Conservation (phyloP, 35 echinoderm and acorn worm genomes). For the Stichopus chloronotus region DNA sequence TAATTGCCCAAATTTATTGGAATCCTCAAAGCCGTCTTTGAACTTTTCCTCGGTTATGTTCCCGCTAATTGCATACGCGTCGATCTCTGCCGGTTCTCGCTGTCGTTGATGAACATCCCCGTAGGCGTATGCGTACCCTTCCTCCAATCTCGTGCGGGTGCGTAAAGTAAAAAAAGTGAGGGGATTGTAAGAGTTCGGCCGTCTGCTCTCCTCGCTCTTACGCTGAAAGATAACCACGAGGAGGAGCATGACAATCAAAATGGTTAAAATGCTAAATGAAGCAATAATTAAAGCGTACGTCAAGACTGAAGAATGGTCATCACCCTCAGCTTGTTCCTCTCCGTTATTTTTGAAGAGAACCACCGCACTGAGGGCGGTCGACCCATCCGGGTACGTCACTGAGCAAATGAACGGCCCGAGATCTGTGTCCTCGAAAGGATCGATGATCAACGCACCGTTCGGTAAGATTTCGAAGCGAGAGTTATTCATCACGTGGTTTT, state of each 20-base stretch:
- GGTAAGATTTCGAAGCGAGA: conserved; percentile 38
- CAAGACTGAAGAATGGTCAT: conserved; percentile 1
- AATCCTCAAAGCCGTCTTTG: not conserved
- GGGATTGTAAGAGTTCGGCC: conserved; percentile 37
- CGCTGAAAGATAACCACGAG: conserved; percentile 56
- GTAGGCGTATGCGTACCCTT: conserved; percentile 65
- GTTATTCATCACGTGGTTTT: not conserved
- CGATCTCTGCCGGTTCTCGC: conserved; percentile 22
- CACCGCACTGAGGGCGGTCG: conserved; percentile 52
- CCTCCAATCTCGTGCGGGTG: conserved; percentile 11
- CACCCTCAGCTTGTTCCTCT: not conserved
- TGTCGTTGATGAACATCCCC: conserved; percentile 50
- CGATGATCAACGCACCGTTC: conserved; percentile 55
- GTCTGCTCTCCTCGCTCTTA: conserved; percentile 29
- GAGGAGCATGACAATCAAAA: conserved; percentile 50
- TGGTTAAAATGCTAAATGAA: conserved; percentile 56
- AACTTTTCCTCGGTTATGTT: conserved; percentile 48
- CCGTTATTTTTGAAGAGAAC: not conserved
- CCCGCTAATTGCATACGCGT: conserved; percentile 60
- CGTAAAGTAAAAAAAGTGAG: conserved; percentile 14
- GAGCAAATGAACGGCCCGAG: conserved; percentile 65
- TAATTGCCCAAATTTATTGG: not conserved
- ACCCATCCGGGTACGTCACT: conserved; percentile 53
- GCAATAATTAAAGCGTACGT: conserved; percentile 55
- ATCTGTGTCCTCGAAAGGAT: conserved; percentile 24